These are phyloP conservation scores for Perodicticus potto DNA, from an alignment of 2,797 vertebrate genomes.

Conservation along the genomic window DNA sequence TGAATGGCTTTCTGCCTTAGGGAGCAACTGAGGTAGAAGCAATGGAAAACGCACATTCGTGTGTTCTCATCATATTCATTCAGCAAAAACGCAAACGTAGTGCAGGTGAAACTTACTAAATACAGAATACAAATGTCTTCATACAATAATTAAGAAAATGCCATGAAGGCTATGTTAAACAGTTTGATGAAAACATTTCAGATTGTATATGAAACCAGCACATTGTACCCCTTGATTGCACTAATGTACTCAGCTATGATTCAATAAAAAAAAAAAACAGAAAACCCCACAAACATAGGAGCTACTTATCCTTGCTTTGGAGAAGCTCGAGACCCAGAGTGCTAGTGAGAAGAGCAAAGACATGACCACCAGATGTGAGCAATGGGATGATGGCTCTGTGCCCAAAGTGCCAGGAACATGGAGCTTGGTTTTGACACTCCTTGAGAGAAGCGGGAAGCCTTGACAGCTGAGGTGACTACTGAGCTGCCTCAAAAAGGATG, in stretches of 20 bases:
- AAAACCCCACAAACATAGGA: too few species aligned
- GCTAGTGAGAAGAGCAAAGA: background rate
- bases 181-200: too few species aligned
- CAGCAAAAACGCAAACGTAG: background rate
- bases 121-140: too few species aligned
- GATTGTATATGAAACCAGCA: too few species aligned
- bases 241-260: too few species aligned
- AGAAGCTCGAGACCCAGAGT: background rate
- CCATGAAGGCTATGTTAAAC: too few species aligned
- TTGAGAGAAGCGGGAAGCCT: background rate
- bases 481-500: background rate
- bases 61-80: background rate
- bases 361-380: rapidly evolving
- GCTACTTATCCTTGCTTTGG: background rate
- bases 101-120: too few species aligned
- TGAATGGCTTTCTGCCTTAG: too few species aligned
- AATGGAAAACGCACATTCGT: rapidly evolving
- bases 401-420: rapidly evolving
- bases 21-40: background rate
- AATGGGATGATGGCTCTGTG: background rate
- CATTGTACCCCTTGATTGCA: too few species aligned
- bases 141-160: too few species aligned
- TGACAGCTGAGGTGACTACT: background rate
- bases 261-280: too few species aligned
- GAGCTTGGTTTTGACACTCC: background rate